A percentile compares a stretch with the other conserved stretches of the same genome.
These are phyloP conservation scores for Gambusia holbrooki DNA, from an alignment of 2,113 vertebrate species.

Conservation along the genomic window DNA sequence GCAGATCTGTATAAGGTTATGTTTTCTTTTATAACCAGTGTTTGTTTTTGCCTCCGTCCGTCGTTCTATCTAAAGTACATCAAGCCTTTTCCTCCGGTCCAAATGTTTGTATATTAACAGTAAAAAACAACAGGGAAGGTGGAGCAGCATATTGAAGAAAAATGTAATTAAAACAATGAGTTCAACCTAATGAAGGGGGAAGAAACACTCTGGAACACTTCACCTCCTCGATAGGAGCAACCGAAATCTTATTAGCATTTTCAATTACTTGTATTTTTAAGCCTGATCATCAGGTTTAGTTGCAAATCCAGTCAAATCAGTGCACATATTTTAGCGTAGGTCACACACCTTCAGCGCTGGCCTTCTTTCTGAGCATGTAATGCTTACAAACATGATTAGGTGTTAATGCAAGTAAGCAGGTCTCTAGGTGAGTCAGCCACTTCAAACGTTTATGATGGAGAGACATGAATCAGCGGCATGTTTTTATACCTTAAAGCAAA, in stretches of 20 bases:
- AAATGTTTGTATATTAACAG: constrained; percentile 66
- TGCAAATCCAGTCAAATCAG: constrained; percentile 47
- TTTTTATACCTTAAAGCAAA: neutral
- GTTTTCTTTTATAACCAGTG: neutral
- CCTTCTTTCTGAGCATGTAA: constrained; percentile 27
- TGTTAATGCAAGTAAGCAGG: constrained; percentile 20
- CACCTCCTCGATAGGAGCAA: constrained; percentile 64
- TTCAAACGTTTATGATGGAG: neutral
- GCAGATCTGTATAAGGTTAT: neutral
- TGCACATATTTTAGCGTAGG: constrained; percentile 9
- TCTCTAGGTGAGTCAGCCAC: neutral
- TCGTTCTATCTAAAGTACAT: constrained; percentile 44
- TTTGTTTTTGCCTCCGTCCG: constrained; percentile 28
- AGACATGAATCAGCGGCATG: neutral
- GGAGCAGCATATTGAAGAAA: constrained; percentile 61
- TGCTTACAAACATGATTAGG: neutral
- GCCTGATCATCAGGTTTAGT: constrained; percentile 64
- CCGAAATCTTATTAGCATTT: constrained; percentile 70
- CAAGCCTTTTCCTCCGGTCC: constrained; percentile 40
- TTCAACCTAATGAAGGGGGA: constrained; percentile 75
- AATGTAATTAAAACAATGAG: constrained; percentile 80
- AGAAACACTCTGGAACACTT: constrained; percentile 75
- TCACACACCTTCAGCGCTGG: constrained; percentile 20
- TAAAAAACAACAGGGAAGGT: constrained; percentile 75
- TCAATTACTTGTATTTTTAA: constrained; percentile 66